Evolutionary conservation across 2,113 vertebrate genomes (phyloP).

Genomic region (Dasyprocta punctata): DNA sequence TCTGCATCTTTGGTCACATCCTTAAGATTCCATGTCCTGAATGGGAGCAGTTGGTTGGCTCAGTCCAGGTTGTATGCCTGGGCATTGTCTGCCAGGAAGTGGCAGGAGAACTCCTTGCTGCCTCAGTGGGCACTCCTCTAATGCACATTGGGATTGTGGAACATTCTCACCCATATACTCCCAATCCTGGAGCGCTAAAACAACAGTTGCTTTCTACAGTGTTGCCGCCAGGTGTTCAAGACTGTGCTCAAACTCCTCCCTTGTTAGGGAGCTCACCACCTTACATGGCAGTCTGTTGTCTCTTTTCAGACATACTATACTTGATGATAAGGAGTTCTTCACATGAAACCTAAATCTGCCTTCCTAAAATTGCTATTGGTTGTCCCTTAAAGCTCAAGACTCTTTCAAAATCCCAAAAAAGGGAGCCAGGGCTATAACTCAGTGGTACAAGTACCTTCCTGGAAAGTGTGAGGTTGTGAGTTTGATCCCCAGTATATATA

Average conservation of each 20-base stretch:
- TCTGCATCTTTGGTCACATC: neutral
- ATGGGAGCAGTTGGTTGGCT: neutral
- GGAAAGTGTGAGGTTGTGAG: no score
- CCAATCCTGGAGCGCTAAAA: neutral
- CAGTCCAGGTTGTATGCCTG: neutral
- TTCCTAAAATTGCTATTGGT: neutral
- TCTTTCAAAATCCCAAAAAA: neutral
- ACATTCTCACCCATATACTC: neutral
- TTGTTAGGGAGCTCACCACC: neutral
- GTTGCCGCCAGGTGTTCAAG: neutral
- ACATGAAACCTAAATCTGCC: neutral
- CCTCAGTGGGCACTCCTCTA: neutral
- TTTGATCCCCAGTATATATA: no score
- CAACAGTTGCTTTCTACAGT: neutral
- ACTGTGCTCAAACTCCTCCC: neutral
- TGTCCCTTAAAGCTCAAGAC: neutral
- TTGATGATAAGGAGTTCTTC: neutral
- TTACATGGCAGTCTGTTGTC: neutral
- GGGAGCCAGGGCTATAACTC: no score
- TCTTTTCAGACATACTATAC: neutral
- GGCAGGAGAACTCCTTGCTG: neutral
- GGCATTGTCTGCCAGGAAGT: neutral
- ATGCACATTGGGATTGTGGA: neutral
- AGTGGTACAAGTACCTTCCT: no score
- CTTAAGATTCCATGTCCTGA: neutral